phyloP scores from a whole-genome alignment of 2,888 invertebrate species.

The Thereva unica region DNA sequence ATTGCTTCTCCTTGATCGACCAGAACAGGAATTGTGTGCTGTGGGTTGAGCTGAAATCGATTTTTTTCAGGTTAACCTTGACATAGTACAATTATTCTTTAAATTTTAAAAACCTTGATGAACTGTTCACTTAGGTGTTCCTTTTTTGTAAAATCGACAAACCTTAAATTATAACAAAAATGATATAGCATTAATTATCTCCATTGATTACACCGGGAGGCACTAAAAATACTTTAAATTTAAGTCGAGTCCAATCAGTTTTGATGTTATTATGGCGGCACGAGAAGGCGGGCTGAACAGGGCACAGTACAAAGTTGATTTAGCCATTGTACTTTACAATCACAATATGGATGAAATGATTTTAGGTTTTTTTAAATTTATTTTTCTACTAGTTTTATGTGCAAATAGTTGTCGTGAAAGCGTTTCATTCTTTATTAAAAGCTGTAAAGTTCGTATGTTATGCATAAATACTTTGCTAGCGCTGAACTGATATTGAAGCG shows the following conservation, averaged over 20 bases:
- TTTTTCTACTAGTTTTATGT: too few species aligned
- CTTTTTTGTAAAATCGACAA: conserved; percentile 52
- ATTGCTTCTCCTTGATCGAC: conserved; percentile 61
- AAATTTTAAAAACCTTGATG: conserved; percentile 49
- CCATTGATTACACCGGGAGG: not conserved
- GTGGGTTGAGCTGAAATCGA: conserved; percentile 61
- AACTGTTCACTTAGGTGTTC: conserved; percentile 57
- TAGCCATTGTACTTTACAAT: too few species aligned
- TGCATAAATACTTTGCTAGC: too few species aligned
- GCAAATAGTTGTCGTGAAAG: too few species aligned
- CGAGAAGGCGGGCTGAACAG: conserved; percentile 60
- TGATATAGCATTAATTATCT: not conserved
- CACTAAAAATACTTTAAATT: too few species aligned
- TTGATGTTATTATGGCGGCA: conserved; percentile 58
- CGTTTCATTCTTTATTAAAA: too few species aligned
- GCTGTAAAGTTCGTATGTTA: too few species aligned
- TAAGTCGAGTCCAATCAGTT: conserved; percentile 56
- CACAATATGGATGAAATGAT: too few species aligned
- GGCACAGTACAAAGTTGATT: conserved; percentile 40
- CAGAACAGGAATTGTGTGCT: conserved; percentile 64
- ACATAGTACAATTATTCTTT: conserved; percentile 5
- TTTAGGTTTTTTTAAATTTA: too few species aligned
- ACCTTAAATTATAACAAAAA: conserved; percentile 52
- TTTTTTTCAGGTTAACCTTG: not conserved
- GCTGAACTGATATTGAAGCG: too few species aligned